These are phyloP conservation scores for Takifugu flavidus DNA, from an alignment of 2,113 vertebrate genomes.

Conservation along the genomic window DNA sequence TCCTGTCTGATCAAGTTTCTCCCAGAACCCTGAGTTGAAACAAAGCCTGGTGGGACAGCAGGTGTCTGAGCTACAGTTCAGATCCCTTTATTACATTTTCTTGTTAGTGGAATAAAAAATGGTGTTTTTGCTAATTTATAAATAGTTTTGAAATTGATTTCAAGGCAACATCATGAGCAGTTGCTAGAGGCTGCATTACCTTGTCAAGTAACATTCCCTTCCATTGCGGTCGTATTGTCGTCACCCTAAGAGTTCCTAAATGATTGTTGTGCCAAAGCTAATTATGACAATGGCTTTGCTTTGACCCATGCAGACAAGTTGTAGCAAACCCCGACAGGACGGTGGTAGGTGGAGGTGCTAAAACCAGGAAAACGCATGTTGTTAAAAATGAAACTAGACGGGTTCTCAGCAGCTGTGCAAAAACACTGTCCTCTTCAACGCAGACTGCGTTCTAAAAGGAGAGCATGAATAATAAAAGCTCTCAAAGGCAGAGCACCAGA, in stretches of 20 bases:
- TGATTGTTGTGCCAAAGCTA: conserved; percentile 5
- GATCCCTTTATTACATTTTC: conserved; percentile 3
- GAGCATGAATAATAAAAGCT: conserved; percentile 54
- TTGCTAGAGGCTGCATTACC: background rate
- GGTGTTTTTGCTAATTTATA: background rate
- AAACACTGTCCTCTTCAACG: conserved; percentile 23
- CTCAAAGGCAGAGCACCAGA: conserved; percentile 5
- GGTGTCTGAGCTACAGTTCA: conserved; percentile 18
- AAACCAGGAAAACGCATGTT: conserved; percentile 2
- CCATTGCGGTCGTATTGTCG: background rate
- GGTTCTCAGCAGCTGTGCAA: conserved; percentile 5
- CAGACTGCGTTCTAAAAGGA: conserved; percentile 28
- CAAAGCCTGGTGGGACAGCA: conserved; percentile 42
- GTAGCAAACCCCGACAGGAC: conserved; percentile 5
- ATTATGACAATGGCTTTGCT: conserved; percentile 8
- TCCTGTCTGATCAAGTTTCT: conserved; percentile 37
- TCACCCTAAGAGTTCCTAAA: background rate
- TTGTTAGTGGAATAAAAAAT: background rate
- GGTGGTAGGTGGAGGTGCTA: conserved; percentile 8
- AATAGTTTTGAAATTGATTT: conserved; percentile 5
- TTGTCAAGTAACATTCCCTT: background rate
- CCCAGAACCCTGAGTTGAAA: conserved; percentile 53
- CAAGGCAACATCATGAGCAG: background rate
- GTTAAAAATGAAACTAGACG: conserved; percentile 2
- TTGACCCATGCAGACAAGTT: conserved; percentile 11